A percentile compares a stretch with the other conserved stretches of the same genome.
These are phyloP conservation scores for Leucania comma DNA, from an alignment of 2,888 invertebrate genomes.

Conservation along the genomic window DNA sequence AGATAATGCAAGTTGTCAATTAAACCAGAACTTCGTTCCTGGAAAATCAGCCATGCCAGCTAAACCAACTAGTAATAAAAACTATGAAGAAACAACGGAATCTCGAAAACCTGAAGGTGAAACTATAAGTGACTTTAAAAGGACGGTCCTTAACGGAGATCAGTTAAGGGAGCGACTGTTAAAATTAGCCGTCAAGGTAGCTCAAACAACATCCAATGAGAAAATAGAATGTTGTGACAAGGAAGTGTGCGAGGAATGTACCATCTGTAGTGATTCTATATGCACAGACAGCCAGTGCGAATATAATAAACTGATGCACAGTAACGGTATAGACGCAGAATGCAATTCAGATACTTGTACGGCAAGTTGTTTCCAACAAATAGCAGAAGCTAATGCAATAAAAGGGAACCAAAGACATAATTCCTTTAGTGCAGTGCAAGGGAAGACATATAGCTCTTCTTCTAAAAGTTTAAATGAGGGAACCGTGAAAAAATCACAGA, in stretches of 20 bases:
- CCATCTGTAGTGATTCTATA: conserved; percentile 88
- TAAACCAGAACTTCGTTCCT: conserved; percentile 85
- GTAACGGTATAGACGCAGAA: conserved; percentile 84
- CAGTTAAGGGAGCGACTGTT: conserved; percentile 92
- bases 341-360: conserved; percentile 87
- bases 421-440: conserved; percentile 87
- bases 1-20: conserved; percentile 89
- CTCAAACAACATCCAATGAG: conserved; percentile 84
- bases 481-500: conserved; percentile 87
- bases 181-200: conserved; percentile 91
- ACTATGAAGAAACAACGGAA: conserved; percentile 73
- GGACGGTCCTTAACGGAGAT: conserved; percentile 91
- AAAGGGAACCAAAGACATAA: conserved; percentile 87
- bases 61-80: conserved; percentile 77
- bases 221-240: conserved; percentile 90
- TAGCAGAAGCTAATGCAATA: conserved; percentile 75
- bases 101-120: conserved; percentile 77
- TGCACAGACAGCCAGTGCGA: conserved; percentile 89
- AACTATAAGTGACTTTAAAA: conserved; percentile 85
- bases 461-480: conserved; percentile 78
- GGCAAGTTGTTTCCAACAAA: conserved; percentile 85
- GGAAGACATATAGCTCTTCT: conserved; percentile 79
- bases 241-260: conserved; percentile 88
- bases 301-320: conserved; percentile 87
- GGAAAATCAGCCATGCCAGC: conserved; percentile 73